phyloP scores from a whole-genome alignment of 2,797 vertebrate species.

The Falco berigora region DNA sequence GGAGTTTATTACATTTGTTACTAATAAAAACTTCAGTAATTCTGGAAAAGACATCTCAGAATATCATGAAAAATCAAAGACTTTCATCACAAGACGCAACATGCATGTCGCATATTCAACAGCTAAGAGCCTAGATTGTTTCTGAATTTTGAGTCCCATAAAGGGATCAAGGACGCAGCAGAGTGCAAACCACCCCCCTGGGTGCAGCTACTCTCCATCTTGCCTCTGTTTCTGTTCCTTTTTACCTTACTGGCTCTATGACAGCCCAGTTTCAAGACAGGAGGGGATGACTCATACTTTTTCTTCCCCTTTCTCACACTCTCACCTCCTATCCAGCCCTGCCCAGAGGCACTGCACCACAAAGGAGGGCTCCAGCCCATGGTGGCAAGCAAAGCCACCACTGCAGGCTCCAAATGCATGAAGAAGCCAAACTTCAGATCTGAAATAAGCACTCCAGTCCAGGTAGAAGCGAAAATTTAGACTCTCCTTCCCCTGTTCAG shows the following conservation, averaged over 20 bases:
- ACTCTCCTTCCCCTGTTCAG: not conserved
- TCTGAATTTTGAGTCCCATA: not conserved
- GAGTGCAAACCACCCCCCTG: not conserved
- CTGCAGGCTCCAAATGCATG: not conserved
- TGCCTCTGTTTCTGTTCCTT: not conserved
- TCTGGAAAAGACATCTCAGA: slow-evolving; percentile 20
- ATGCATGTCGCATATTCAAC: not conserved
- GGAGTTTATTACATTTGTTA: slow-evolving; percentile 29
- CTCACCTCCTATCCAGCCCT: not conserved
- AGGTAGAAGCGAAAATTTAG: not conserved
- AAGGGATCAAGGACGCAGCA: not conserved
- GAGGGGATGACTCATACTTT: not conserved
- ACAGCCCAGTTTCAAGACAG: not conserved
- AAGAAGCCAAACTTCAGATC: not conserved
- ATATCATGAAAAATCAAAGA: not conserved
- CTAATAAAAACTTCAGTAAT: slow-evolving; percentile 37
- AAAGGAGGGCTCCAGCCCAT: not conserved
- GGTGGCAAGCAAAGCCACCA: fast-evolving
- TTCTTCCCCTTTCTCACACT: not conserved
- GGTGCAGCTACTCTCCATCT: not conserved
- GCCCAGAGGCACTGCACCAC: not conserved
- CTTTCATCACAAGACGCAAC: not conserved
- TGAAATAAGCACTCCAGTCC: not conserved
- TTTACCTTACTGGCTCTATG: not conserved
- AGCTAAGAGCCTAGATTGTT: not conserved